These are phyloP conservation scores for Athrips mouffetella DNA, from an alignment of 2,888 invertebrate genomes.

Conservation along the genomic window DNA sequence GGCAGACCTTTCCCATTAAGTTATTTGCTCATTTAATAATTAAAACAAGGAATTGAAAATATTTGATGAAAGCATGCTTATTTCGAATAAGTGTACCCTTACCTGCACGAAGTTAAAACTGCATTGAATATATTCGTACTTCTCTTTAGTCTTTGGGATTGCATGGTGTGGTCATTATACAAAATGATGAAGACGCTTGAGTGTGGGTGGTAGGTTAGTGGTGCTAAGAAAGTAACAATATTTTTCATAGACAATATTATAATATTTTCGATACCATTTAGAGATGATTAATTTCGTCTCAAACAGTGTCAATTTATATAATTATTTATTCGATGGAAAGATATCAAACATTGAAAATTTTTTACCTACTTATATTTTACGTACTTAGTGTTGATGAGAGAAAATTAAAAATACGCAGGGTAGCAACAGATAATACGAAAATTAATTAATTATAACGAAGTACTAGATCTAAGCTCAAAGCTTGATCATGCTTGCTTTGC, in stretches of 20 bases:
- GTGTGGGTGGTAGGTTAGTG: constrained; percentile 48
- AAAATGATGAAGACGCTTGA: constrained; percentile 10
- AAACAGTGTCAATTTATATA: constrained; percentile 60
- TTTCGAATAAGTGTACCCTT: no score
- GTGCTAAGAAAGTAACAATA: constrained; percentile 67
- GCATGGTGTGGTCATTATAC: constrained; percentile 2
- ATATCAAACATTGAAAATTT: constrained; percentile 22
- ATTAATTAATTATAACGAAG: constrained; percentile 27
- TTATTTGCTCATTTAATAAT: constrained; percentile 5
- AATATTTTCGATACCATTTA: constrained; percentile 64
- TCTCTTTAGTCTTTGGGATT: background rate
- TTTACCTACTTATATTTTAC: constrained; percentile 33
- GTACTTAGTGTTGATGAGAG: constrained; percentile 42
- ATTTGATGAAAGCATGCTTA: background rate
- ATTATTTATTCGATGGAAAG: constrained; percentile 40
- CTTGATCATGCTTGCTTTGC: constrained; percentile 4
- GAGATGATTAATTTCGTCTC: constrained; percentile 56
- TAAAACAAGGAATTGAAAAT: constrained; percentile 7
- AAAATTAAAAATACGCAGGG: constrained; percentile 55
- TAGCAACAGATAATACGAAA: constrained; percentile 56
- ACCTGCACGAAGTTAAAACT: no score
- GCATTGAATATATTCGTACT: no score
- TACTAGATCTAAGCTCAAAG: constrained; percentile 17
- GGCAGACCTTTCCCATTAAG: background rate
- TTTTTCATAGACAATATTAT: constrained; percentile 69